Evolutionary conservation across 1,140 invertebrate genomes (phyloP).

Genomic region (Phenacoccus solenopsis): DNA sequence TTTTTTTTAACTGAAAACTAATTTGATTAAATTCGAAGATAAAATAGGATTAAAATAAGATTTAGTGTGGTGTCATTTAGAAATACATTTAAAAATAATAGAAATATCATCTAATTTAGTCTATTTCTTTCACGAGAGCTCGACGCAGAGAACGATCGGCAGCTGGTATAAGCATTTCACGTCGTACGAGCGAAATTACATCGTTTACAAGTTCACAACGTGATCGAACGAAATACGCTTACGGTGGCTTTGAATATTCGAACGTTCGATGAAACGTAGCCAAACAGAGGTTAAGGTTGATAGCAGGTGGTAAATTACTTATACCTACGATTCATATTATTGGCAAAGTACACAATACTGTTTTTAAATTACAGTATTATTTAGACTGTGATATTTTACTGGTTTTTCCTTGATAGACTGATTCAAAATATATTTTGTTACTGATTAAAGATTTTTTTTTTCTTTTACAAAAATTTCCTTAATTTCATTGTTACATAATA

Average conservation of each 20-base stretch:
- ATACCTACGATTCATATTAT: neutral
- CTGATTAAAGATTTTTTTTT: neutral
- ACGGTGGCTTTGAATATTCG: neutral
- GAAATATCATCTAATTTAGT: too few relatives aligned
- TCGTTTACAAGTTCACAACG: neutral
- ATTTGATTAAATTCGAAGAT: too few relatives aligned
- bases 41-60: too few relatives aligned
- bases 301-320: neutral
- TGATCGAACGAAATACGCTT: neutral
- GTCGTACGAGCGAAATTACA: neutral
- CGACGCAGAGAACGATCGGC: neutral
- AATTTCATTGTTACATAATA: neutral
- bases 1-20: too few relatives aligned
- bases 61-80: too few relatives aligned
- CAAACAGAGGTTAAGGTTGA: neutral
- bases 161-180: neutral
- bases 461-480: neutral
- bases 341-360: neutral
- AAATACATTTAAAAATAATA: too few relatives aligned
- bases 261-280: neutral
- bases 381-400: neutral
- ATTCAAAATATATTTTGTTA: neutral
- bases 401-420: neutral
- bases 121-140: too few relatives aligned
- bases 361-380: neutral